phyloP scores from a whole-genome alignment of 2,888 invertebrate genomes.

The Antheraea yamamai region DNA sequence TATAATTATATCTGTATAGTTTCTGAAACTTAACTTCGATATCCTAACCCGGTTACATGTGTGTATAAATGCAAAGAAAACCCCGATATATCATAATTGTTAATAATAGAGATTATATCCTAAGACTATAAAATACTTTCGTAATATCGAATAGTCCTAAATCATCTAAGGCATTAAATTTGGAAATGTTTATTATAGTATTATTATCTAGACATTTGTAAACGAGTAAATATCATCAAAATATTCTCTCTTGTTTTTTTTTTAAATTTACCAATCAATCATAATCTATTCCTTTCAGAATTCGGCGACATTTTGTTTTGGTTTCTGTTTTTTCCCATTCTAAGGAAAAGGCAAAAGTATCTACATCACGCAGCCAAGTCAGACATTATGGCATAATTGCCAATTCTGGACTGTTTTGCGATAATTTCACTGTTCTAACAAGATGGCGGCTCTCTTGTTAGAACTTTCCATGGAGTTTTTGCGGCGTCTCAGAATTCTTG shows the following conservation, averaged over 20 bases:
- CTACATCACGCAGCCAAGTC: too few relatives aligned
- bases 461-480: too few relatives aligned
- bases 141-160: slow-evolving; percentile 45
- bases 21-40: background rate
- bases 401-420: too few relatives aligned
- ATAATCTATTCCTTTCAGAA: too few relatives aligned
- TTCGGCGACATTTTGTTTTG: too few relatives aligned
- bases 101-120: slow-evolving; percentile 19
- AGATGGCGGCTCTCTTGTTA: too few relatives aligned
- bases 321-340: too few relatives aligned
- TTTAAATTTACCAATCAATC: too few relatives aligned
- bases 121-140: slow-evolving; percentile 28
- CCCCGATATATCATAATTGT: slow-evolving; percentile 17
- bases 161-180: slow-evolving; percentile 66
- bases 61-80: slow-evolving; percentile 1
- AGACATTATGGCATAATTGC: too few relatives aligned
- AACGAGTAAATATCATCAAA: background rate
- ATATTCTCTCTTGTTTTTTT: background rate
- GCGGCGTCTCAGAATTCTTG: too few relatives aligned
- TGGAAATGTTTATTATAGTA: slow-evolving; percentile 9
- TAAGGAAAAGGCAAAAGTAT: too few relatives aligned
- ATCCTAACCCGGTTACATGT: background rate
- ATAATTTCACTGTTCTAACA: too few relatives aligned
- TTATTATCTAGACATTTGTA: background rate
- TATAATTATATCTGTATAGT: background rate